phyloP scores from a whole-genome alignment of 2,888 invertebrate species.

The Drepanosiphum platanoidis region DNA sequence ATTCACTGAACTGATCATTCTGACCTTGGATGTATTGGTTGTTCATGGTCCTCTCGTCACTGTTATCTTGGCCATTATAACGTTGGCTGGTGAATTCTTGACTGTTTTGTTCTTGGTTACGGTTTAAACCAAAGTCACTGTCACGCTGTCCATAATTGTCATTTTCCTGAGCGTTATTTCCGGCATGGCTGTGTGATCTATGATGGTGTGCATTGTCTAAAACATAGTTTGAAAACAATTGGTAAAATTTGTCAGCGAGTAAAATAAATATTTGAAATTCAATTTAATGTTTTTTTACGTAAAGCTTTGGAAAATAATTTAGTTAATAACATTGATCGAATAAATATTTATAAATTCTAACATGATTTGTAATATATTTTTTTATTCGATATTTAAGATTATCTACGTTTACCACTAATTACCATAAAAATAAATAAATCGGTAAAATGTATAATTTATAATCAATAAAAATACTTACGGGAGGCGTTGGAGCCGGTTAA shows the following conservation, averaged over 20 bases:
- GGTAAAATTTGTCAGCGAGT: not conserved
- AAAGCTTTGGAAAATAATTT: too few species aligned
- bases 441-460: not conserved
- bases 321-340: too few species aligned
- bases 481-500: constrained; percentile 1
- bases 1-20: constrained; percentile 18
- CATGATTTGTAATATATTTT: not conserved
- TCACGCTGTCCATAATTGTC: not conserved
- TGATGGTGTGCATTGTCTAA: not conserved
- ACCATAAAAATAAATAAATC: not conserved
- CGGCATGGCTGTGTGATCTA: not conserved
- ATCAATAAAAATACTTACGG: not conserved
- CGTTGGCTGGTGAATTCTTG: not conserved
- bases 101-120: not conserved
- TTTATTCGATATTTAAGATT: not conserved
- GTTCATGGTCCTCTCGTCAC: not conserved
- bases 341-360: not conserved
- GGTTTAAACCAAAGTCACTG: not conserved
- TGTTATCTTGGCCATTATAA: not conserved
- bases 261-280: too few species aligned
- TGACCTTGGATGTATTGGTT: not conserved
- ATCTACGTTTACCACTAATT: too few species aligned
- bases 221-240: not conserved
- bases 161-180: not conserved
- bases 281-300: too few species aligned